phyloP scores from a whole-genome alignment of 1,140 invertebrate species.

The Megathymus violae region DNA sequence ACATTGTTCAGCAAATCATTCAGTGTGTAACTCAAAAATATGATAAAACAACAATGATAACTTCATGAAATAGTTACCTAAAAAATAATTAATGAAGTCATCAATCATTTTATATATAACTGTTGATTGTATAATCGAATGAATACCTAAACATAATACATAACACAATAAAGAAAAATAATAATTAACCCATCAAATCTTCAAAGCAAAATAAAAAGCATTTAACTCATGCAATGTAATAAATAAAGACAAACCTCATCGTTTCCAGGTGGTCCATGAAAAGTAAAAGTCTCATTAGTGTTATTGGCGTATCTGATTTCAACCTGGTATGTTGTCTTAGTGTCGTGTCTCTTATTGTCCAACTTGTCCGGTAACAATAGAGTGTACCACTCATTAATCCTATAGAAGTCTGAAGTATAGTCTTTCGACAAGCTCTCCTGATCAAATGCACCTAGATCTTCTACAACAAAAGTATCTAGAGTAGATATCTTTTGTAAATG shows the following conservation, averaged over 20 bases:
- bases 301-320: slow-evolving; percentile 97
- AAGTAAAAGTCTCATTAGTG: slow-evolving; percentile 97
- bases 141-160: too few species aligned
- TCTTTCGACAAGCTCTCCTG: slow-evolving; percentile 90
- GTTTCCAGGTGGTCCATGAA: slow-evolving; percentile 95
- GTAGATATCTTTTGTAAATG: slow-evolving; percentile 96
- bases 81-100: too few species aligned
- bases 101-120: too few species aligned
- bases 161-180: too few species aligned
- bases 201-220: slow-evolving; percentile 6
- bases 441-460: slow-evolving; percentile 93
- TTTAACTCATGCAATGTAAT: background rate
- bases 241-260: slow-evolving; percentile 87
- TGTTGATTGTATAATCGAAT: too few species aligned
- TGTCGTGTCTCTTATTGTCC: slow-evolving; percentile 90
- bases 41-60: too few species aligned
- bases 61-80: too few species aligned
- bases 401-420: slow-evolving; percentile 95
- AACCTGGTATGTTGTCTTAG: slow-evolving; percentile 96
- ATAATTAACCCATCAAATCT: slow-evolving; percentile 6
- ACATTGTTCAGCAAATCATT: too few species aligned
- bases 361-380: slow-evolving; percentile 95
- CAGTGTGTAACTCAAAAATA: too few species aligned
- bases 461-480: slow-evolving; percentile 92
- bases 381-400: slow-evolving; percentile 97